Base-by-base conservation (phyloP, 2,113 vertebrate species). In the Gorsachius goisagi region DNA sequence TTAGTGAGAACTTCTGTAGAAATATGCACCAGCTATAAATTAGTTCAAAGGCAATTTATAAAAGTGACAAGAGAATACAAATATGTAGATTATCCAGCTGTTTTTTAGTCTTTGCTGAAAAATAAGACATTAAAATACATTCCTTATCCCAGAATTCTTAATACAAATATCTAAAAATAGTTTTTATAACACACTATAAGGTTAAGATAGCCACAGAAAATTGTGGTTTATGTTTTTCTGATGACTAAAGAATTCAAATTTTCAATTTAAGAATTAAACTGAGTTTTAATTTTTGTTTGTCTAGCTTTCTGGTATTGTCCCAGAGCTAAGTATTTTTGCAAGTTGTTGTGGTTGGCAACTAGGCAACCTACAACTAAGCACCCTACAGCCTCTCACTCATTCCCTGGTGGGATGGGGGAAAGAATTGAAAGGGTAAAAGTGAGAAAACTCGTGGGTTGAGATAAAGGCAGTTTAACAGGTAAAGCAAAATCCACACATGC, bases 41-140 rank as follows among this genome's bases (percentile, higher is more conserved):
- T 85, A 74, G 73, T 93, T 93, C 10, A 66, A 77, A 93, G 33
- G 7, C 13, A 73, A 79, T 88, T 90, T 90, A 58, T 80, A 88
- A 91, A 91, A 82, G 20, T 95, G 74, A 62, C 78, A 95, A 50
- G 58, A 82, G 23, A 53, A 35, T 62, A 83, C 15, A 85, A 9
- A 47, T 47, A 63, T 35, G 53, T 68, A 94, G 50, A 74, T 95
- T 73, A 15, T 74, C 37, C 85, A 96, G 53, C 45, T 95, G 71
- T 69, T 88, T 55, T 11, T 58, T 77, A 82, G 19, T 66, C 18
- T 81, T 91, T 73, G 5, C 11, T 74, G 66, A 62, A 82, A 89
- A 84, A 75, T 19, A 83, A 15, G 16, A 53, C 62, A 7, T 26
- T 73, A 67, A 87, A 33, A 4, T 72, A 30, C 6, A 27, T 75